Evolutionary conservation across 2,797 vertebrate genomes (phyloP).

Genomic region (Artibeus lituratus): DNA sequence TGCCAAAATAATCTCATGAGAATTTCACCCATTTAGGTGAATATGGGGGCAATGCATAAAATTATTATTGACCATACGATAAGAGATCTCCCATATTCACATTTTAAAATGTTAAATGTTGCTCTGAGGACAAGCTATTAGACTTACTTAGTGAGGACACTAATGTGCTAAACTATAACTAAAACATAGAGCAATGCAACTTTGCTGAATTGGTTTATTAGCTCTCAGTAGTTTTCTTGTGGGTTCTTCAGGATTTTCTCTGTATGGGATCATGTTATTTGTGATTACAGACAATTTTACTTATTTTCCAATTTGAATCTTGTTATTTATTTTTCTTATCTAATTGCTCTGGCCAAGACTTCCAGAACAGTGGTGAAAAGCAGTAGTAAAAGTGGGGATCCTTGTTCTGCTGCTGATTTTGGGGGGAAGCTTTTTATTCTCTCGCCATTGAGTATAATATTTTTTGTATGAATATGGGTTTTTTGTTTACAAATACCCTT

Average conservation of each 20-base stretch:
- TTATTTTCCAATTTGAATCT: neutral
- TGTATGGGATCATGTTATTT: neutral
- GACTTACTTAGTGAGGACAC: neutral
- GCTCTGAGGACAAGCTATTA: neutral
- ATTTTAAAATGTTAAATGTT: neutral
- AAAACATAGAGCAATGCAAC: neutral
- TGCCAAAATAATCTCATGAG: neutral
- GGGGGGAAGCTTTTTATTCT: neutral
- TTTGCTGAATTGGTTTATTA: neutral
- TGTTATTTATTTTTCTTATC: constrained; percentile 37
- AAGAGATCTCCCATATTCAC: neutral
- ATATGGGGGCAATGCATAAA: neutral
- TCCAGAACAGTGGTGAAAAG: neutral
- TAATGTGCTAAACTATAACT: neutral
- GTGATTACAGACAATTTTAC: neutral
- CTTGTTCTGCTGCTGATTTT: neutral
- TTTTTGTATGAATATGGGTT: neutral
- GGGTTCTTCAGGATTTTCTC: neutral
- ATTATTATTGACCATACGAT: neutral
- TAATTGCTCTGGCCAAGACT: constrained; percentile 16
- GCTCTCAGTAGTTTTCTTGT: neutral
- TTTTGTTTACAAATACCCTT: constrained; percentile 9
- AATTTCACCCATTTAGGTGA: neutral
- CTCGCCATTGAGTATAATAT: neutral
- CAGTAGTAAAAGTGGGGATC: neutral